Evolutionary conservation across 2,888 invertebrate species (phyloP), one percentile per base, ranked within the genome.

Genomic region (Caenorhabditis parvicauda): DNA sequence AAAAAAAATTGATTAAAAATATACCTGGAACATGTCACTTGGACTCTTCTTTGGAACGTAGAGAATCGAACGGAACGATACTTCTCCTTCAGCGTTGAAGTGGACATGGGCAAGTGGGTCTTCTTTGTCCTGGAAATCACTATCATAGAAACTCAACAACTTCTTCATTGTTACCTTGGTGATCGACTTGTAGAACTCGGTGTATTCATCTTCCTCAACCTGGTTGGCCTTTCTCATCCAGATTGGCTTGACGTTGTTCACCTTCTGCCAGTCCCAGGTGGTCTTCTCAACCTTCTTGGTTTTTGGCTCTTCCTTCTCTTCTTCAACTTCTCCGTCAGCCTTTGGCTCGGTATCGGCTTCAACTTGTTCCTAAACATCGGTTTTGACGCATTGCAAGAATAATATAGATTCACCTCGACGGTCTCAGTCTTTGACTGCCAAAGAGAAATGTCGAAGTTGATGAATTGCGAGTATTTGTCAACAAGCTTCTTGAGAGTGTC

Each of bases 31-130:
- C 76, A 89, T 89, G 82, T 98, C 96, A 9, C 88, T 86, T 1
- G 95, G 94, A 81, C 93, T 90, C 32, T 88, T 87, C 82, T 88
- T 88, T 42, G 96, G 96, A 65, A 98, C 89, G 84, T 89, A 98
- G 62, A 99, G 85, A 67, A 98, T 87, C 56, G 95, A 90, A 83
- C 94, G 95, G 86, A 99, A 98, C 6, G 94, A 92, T 6, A 99
- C 95, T 86, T 99, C 98, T 64, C 98, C 98, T 85, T 99, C 98
- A 24, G 98, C 98, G 62, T 92, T 88, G 83, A 98, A 98, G 84
- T 98, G 98, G 4, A 75, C 74, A 38, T 79, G 76, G 22, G 67
- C 70, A 49, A 80, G 62, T 6, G 79, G 80, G 52, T 75, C 72
- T n/a, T 77, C 76, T 21, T 64, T 61, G 56, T 79, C 80, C 38